A percentile compares a stretch with the other conserved stretches of the same genome.
phyloP scores from a whole-genome alignment of 2,797 vertebrate species.

The Smutsia temminckii region DNA sequence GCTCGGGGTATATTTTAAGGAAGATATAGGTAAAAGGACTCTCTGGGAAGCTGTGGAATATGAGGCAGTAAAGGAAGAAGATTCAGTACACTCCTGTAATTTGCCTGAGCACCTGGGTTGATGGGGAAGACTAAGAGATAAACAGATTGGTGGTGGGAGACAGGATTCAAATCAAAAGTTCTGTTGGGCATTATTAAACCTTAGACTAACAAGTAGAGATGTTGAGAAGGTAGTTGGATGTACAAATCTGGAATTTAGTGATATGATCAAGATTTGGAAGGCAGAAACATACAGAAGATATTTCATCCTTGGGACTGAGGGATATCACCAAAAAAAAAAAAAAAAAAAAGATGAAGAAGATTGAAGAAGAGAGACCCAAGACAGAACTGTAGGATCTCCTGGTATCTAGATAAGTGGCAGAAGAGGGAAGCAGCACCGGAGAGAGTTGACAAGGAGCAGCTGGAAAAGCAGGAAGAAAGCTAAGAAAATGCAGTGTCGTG shows the following conservation, averaged over 20 bases:
- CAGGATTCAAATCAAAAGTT: not conserved
- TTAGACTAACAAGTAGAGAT: not conserved
- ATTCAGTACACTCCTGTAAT: not conserved
- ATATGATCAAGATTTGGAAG: not conserved
- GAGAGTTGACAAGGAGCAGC: not conserved
- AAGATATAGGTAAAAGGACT: not conserved
- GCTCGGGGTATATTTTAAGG: not conserved
- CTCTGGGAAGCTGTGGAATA: not conserved
- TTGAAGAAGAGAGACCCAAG: not conserved
- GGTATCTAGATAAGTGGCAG: not conserved
- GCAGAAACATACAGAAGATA: not conserved
- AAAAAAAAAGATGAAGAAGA: not conserved
- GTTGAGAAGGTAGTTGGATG: not conserved
- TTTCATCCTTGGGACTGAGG: not conserved
- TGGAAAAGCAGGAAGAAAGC: not conserved
- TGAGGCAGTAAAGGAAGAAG: not conserved
- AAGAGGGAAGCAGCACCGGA: not conserved
- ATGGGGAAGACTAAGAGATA: not conserved
- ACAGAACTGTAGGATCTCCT: not conserved
- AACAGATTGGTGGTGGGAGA: not conserved
- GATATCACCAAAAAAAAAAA: not conserved
- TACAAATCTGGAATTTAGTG: not conserved
- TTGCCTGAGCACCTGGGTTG: not conserved
- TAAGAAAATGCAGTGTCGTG: not conserved
- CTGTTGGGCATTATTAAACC: not conserved